Evolutionary conservation across 2,888 invertebrate species (phyloP).

Genomic region (Aphidoletes aphidimyza): DNA sequence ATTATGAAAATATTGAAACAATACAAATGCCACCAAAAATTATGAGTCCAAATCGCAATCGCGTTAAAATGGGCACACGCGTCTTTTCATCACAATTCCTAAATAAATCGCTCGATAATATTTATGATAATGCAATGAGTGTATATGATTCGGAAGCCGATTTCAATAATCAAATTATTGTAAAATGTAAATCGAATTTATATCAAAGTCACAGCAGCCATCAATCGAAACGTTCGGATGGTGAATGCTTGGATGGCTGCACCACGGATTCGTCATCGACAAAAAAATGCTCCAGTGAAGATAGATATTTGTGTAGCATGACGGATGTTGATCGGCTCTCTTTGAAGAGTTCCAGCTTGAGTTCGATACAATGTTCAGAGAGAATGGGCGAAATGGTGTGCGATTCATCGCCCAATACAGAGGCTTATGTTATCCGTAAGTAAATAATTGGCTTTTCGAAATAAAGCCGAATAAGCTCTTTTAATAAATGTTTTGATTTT

Average conservation of each 20-base stretch:
- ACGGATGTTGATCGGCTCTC: conserved; percentile 55
- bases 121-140: conserved; percentile 57
- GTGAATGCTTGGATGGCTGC: not conserved
- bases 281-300: no score
- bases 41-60: conserved; percentile 70
- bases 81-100: conserved; percentile 67
- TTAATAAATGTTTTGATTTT: no score
- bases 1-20: not conserved
- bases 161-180: no score
- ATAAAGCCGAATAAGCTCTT: no score
- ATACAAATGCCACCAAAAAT: not conserved
- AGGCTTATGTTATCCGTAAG: conserved; percentile 59
- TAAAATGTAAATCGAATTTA: no score
- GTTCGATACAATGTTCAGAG: conserved; percentile 56
- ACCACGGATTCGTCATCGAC: conserved; percentile 20
- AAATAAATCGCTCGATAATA: conserved; percentile 59
- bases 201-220: not conserved
- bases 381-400: conserved; percentile 55
- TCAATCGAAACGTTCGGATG: no score
- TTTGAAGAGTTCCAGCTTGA: conserved; percentile 57
- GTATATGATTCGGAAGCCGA: conserved; percentile 56
- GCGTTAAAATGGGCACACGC: conserved; percentile 80
- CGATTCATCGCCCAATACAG: conserved; percentile 54
- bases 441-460: no score
- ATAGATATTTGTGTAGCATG: no score